These are phyloP conservation scores for Cotesia typhae DNA, from an alignment of 1,140 invertebrate species.

Conservation along the genomic window DNA sequence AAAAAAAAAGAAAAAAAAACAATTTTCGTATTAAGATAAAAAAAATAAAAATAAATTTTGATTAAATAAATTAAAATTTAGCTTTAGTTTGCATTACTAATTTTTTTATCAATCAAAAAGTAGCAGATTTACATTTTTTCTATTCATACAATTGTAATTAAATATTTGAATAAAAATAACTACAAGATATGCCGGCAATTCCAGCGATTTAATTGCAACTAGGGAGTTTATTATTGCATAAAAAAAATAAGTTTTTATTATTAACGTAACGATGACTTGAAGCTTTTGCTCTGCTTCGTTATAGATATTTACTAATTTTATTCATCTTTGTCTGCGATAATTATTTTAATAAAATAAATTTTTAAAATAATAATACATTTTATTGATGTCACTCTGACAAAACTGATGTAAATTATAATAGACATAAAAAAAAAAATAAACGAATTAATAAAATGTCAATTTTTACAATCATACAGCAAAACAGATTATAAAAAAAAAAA, in stretches of 20 bases:
- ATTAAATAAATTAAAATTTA: constrained; percentile 7
- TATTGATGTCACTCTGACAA: no score
- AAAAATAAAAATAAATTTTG: not conserved
- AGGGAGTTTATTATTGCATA: not conserved
- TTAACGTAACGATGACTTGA: not conserved
- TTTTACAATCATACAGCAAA: no score
- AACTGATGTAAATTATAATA: no score
- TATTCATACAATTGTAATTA: constrained; percentile 16
- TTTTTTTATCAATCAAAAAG: constrained; percentile 32
- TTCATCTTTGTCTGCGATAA: constrained; percentile 17
- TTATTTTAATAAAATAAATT: constrained; percentile 2
- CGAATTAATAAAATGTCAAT: no score
- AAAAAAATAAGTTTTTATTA: constrained; percentile 1
- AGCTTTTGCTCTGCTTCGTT: constrained; percentile 14
- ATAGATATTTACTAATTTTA: not conserved
- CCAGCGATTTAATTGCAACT: constrained; percentile 16
- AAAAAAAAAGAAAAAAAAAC: not conserved
- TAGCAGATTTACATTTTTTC: constrained; percentile 23
- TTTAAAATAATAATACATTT: not conserved
- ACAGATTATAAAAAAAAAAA: no score
- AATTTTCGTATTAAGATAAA: not conserved
- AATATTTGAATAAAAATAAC: constrained; percentile 2
- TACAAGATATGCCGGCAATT: not conserved
- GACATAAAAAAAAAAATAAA: no score
- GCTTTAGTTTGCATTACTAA: constrained; percentile 12